Evolutionary conservation across 2,113 vertebrate species (phyloP), one percentile per base, ranked within the genome.

Genomic region (Laticauda laticaudata): DNA sequence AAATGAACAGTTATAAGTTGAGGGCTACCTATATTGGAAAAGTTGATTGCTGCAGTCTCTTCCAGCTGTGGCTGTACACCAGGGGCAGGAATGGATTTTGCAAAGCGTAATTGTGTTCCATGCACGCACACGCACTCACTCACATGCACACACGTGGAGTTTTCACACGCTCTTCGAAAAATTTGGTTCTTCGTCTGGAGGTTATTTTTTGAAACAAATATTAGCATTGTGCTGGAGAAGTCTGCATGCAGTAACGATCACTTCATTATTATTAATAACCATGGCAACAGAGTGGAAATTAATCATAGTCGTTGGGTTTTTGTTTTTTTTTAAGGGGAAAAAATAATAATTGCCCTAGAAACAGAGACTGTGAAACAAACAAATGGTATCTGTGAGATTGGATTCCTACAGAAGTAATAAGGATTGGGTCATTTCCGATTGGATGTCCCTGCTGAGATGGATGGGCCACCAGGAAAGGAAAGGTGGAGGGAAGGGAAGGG

Each of bases 201-300:
- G 88, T 94, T 18, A 3, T 5, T 91, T 6, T 89, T 87, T 91
- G 93, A 95, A 96, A 85, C 93, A 94, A 90, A 88, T 0, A 0
- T 93, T 96, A 95, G 94, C 96, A 95, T 96, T 69, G 94, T 94
- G 93, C 96, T 94, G 91, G 92, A 91, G 94, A 94, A 93, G 95
- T 95, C 96, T 96, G 92, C 93, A 94, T 39, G 89, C 75, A 7
- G 96, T 93, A 96, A 97, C 95, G 97, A 96, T 97, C 97, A 96
- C 96, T 96, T 97, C 96, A 97, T 97, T 97, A 97, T 97, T 97
- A 97, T 97, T 97, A 97, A 96, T 96, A 96, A 94, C 96, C 97
- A 97, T 97, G 93, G 96, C 95, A 97, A 97, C 97, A 96, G 95
- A 96, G 96, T 96, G 94, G 95, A 96, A 97, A 97, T 96, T 96